These are phyloP conservation scores for Lordiphosa clarofinis DNA, from an alignment of 1,140 invertebrate species.

Conservation along the genomic window DNA sequence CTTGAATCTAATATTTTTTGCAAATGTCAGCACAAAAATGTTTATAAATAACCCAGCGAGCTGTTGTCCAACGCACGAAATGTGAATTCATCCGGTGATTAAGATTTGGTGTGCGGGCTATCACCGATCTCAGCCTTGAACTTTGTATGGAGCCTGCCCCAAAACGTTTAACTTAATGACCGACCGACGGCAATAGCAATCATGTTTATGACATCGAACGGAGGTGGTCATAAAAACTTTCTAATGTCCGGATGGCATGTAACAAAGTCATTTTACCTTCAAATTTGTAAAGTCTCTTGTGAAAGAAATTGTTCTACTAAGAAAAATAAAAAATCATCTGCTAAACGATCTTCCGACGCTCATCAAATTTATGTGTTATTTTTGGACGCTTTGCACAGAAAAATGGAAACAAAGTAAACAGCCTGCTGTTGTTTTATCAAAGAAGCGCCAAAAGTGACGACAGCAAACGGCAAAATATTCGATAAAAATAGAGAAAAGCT, in stretches of 20 bases:
- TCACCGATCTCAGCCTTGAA: constrained; percentile 44
- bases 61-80: constrained; percentile 39
- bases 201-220: constrained; percentile 43
- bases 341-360: constrained; percentile 23
- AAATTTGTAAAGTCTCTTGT: constrained; percentile 18
- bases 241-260: constrained; percentile 48
- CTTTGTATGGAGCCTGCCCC: constrained; percentile 23
- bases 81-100: constrained; percentile 46
- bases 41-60: constrained; percentile 55
- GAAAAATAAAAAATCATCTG: constrained; percentile 3
- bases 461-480: constrained; percentile 19
- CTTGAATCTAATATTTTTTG: constrained; percentile 10
- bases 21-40: constrained; percentile 43
- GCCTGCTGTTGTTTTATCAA: constrained; percentile 1
- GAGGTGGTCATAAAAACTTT: constrained; percentile 38
- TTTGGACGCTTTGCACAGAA: constrained; percentile 34
- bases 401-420: constrained; percentile 55
- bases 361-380: constrained; percentile 55
- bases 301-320: no score
- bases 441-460: constrained; percentile 37
- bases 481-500: constrained; percentile 17
- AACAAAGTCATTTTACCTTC: constrained; percentile 29
- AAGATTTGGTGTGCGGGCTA: constrained; percentile 18
- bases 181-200: constrained; percentile 52
- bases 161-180: constrained; percentile 53